Base-by-base conservation (phyloP, 1,140 invertebrate species). In the Caenorhabditis tropicalis region DNA sequence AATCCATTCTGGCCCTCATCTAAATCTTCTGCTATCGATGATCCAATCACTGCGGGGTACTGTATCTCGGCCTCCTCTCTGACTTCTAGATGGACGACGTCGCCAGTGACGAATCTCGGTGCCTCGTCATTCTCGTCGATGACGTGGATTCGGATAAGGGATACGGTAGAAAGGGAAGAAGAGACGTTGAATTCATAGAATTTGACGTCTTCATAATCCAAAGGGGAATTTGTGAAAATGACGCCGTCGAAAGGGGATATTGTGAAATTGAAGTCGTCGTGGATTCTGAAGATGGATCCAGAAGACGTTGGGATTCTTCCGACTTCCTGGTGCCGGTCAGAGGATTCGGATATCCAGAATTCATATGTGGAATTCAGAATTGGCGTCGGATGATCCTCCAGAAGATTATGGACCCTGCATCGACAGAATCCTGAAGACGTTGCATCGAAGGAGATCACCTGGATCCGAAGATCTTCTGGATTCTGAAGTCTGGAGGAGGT, bases 101-200 rank as follows among this genome's bases (percentile, higher is more conserved):
- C 56, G 2, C 84, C 84, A 6, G 56, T 82, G 1, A 85, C 29
- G 46, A 86, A 86, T 2, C 86, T 79, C 19, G 86, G 86, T 5
- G 24, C 1, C 33, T 86, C 83, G 31, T 86, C 83, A 33, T 86
- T 85, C 48, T 86, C 84, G 74, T 86, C 83, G 16, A 48, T 65
- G 6, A 86, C 27, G 6, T 79, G 19, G 9, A 86, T 56, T 81
- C 33, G 82, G 21, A 12, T 46, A 36, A n/a, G 29, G 10, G n/a
- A 31, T 65, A 36, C 6, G 10, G 65, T 5, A 65, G 58, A 33
- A 2, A 16, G 3, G 58, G 19, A 7, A 15, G 53, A 6, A 6
- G 4, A 2, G 4, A 56, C 24, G 21, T 19, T 24, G 24, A 56
- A n/a, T 10, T 29, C 21, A 9, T 27, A 56, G 21, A 10, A 6